A percentile compares a stretch with the other conserved stretches of the same genome.
These are phyloP conservation scores for Drosophila kuntzei DNA, from an alignment of 2,888 invertebrate genomes.

Conservation along the genomic window DNA sequence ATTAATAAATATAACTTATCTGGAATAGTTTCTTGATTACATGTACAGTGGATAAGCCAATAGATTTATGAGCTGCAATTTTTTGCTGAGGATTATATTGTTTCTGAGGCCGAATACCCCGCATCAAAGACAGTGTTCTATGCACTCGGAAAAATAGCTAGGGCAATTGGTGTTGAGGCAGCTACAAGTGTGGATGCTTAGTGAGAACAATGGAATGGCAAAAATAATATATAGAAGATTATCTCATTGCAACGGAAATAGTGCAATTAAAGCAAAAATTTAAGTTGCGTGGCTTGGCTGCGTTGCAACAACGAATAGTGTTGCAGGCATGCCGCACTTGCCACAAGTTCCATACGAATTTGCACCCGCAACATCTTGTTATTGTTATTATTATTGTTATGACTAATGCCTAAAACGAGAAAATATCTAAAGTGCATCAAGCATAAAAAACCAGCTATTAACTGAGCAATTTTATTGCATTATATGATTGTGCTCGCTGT, in stretches of 20 bases:
- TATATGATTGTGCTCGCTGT: background rate
- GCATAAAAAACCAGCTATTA: slow-evolving; percentile 46
- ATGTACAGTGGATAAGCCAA: background rate
- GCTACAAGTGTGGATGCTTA: slow-evolving; percentile 25
- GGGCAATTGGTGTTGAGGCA: slow-evolving; percentile 22
- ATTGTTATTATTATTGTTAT: slow-evolving; percentile 47
- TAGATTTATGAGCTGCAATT: slow-evolving; percentile 8
- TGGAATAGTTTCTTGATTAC: background rate
- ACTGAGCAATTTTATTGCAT: slow-evolving; percentile 35
- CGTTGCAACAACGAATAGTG: slow-evolving; percentile 17
- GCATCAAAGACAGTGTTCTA: slow-evolving; percentile 47
- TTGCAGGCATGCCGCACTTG: slow-evolving; percentile 31
- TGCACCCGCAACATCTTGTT: slow-evolving; percentile 30
- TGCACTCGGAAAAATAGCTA: slow-evolving; percentile 42
- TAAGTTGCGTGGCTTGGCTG: slow-evolving; percentile 49
- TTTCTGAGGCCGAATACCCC: slow-evolving; percentile 1
- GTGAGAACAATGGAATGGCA: slow-evolving; percentile 33
- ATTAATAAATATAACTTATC: background rate
- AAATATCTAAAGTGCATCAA: slow-evolving; percentile 57
- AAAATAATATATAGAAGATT: slow-evolving; percentile 58
- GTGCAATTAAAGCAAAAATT: slow-evolving; percentile 82
- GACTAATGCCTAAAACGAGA: slow-evolving; percentile 50
- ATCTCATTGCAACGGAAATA: slow-evolving; percentile 83
- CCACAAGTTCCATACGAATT: slow-evolving; percentile 32
- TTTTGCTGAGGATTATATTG: slow-evolving; percentile 1